A percentile compares a stretch with the other conserved stretches of the same genome.
Conservation (phyloP, 2,113 vertebrate genomes). For the Ailuropoda melanoleuca region DNA sequence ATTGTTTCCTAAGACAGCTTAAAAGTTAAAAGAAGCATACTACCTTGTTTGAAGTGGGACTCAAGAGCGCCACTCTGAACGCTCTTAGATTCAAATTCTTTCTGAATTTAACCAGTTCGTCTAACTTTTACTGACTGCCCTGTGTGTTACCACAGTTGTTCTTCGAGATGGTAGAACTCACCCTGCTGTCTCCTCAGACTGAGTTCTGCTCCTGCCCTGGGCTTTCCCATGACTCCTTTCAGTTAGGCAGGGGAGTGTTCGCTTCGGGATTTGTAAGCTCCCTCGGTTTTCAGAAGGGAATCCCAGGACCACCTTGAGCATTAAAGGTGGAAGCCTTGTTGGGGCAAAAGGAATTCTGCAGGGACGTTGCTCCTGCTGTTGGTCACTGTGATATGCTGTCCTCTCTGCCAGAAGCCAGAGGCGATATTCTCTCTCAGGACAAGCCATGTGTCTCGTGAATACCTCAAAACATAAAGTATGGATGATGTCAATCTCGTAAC, state of each 20-base stretch:
- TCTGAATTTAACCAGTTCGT: not conserved
- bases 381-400: not conserved
- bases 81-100: not conserved
- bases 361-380: not conserved
- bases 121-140: not conserved
- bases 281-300: not conserved
- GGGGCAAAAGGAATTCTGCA: not conserved
- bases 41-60: not conserved
- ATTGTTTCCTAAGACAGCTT: not conserved
- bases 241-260: not conserved
- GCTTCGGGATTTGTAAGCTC: too few species aligned
- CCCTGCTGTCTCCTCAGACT: not conserved
- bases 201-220: not conserved
- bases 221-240: not conserved
- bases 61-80: not conserved
- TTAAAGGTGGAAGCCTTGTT: not conserved
- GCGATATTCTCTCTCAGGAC: not conserved
- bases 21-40: not conserved
- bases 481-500: not conserved
- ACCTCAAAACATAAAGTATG: not conserved
- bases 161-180: not conserved
- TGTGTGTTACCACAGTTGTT: not conserved
- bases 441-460: not conserved
- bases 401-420: not conserved
- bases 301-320: not conserved